Conservation (phyloP, 2,113 vertebrate genomes). For the Dipodomys merriami region DNA sequence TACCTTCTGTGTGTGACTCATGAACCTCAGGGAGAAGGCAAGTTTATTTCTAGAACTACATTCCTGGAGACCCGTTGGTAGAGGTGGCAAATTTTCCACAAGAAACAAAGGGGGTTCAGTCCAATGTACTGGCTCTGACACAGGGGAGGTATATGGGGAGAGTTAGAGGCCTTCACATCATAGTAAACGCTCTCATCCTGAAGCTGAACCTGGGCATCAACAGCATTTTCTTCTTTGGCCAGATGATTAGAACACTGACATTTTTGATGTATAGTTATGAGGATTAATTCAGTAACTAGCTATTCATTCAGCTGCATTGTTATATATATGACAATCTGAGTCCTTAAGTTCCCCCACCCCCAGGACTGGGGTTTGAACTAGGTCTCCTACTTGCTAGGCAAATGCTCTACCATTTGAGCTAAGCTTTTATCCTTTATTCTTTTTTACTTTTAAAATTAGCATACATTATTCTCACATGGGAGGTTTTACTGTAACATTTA, state of each 20-base stretch:
- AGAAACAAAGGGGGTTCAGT: constrained; percentile 79
- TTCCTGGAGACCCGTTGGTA: constrained; percentile 79
- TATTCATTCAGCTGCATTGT: constrained; percentile 43
- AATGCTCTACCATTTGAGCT: no score
- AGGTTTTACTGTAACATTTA: no score
- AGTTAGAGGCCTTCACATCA: constrained; percentile 50
- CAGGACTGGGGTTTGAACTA: no score
- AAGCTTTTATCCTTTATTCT: no score
- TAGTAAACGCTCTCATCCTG: background rate
- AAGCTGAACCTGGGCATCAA: background rate
- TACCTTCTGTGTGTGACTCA: constrained; percentile 75
- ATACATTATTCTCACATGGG: no score
- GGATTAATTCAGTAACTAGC: constrained; percentile 13
- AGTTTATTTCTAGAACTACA: constrained; percentile 80
- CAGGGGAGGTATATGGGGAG: background rate
- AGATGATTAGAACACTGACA: constrained; percentile 7
- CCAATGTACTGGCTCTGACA: background rate
- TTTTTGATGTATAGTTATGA: background rate
- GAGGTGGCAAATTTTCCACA: constrained; percentile 65
- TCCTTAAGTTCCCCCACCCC: background rate
- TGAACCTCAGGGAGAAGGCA: constrained; percentile 38
- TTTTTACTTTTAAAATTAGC: no score
- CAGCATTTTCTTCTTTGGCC: constrained; percentile 29
- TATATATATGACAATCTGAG: background rate
- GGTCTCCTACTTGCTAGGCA: no score